These are phyloP conservation scores for Odobenus rosmarus DNA, from an alignment of 2,113 vertebrate genomes.

Conservation along the genomic window DNA sequence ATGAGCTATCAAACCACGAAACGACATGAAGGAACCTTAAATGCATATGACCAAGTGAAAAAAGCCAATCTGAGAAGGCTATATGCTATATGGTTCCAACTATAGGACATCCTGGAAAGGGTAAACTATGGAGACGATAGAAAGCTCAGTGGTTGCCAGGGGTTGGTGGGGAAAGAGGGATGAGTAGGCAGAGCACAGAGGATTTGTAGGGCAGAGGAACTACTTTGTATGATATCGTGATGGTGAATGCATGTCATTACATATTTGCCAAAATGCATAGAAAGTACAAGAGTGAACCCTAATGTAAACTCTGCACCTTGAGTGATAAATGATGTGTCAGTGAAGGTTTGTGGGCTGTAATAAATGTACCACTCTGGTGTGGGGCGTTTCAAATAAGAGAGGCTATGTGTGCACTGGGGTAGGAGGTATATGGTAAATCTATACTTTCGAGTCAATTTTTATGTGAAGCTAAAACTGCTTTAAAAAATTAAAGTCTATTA, in stretches of 20 bases:
- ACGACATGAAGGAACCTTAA: background rate
- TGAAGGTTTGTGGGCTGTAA: background rate
- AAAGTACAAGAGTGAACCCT: background rate
- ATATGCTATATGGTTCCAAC: background rate
- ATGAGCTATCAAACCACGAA: background rate
- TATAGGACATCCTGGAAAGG: background rate
- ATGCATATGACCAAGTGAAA: background rate
- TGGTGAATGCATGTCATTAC: background rate
- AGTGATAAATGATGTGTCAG: background rate
- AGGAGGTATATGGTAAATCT: background rate
- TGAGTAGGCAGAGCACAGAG: background rate
- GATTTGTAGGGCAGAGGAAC: background rate
- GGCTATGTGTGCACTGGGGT: background rate
- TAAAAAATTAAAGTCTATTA: background rate
- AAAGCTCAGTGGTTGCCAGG: background rate
- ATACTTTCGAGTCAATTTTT: background rate
- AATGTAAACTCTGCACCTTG: background rate
- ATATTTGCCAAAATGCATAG: background rate
- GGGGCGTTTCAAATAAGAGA: background rate
- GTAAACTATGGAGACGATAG: background rate
- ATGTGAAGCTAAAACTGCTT: background rate
- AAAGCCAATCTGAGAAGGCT: background rate
- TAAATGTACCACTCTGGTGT: background rate
- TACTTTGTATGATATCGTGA: background rate
- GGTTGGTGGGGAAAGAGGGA: background rate